phyloP scores from a whole-genome alignment of 1,140 invertebrate genomes.

The Vanessa tameamea region DNA sequence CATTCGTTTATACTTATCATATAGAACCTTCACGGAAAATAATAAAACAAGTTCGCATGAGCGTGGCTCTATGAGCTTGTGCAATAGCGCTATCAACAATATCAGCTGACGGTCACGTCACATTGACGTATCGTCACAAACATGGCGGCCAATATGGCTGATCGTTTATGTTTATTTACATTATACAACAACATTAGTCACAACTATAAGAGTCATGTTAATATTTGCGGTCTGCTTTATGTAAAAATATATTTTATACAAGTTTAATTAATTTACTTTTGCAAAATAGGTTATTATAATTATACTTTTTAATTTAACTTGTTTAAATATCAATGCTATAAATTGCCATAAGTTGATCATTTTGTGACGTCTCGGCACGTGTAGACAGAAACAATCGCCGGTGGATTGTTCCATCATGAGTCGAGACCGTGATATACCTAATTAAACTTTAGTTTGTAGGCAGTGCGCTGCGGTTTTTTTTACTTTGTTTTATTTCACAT shows the following conservation, averaged over 20 bases:
- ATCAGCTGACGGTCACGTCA: slow-evolving; percentile 73
- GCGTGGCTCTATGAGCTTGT: slow-evolving; percentile 34
- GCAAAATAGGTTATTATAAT: neutral
- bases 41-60: slow-evolving; percentile 43
- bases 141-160: slow-evolving; percentile 64
- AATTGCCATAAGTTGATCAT: neutral
- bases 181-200: slow-evolving; percentile 56
- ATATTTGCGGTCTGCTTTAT: slow-evolving; percentile 4
- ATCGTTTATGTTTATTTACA: slow-evolving; percentile 64
- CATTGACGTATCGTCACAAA: slow-evolving; percentile 59
- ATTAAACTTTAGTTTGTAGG: slow-evolving; percentile 3
- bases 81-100: slow-evolving; percentile 46
- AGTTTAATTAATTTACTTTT: neutral
- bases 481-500: neutral
- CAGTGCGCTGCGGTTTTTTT: neutral
- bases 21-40: slow-evolving; percentile 43
- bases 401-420: neutral
- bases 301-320: neutral
- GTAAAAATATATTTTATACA: neutral
- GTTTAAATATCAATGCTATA: neutral
- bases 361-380: neutral
- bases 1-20: slow-evolving; percentile 22
- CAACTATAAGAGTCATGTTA: slow-evolving; percentile 7
- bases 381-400: neutral
- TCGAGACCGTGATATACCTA: slow-evolving; percentile 1